Evolutionary conservation across 2,113 vertebrate genomes (phyloP), one percentile per base, ranked within the genome.

Genomic region (Clinocottus analis): DNA sequence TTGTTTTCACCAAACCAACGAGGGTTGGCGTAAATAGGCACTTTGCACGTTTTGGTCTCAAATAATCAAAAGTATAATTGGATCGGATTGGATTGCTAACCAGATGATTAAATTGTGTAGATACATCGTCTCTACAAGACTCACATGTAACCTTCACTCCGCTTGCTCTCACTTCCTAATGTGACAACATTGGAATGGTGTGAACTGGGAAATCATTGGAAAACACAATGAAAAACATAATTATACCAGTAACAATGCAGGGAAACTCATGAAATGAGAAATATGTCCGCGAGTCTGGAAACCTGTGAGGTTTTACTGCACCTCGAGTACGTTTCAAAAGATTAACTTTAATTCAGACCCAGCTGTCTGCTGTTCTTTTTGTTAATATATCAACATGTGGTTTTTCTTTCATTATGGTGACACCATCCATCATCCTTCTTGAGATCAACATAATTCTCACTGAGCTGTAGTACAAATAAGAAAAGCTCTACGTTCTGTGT

Each of bases 361-460:
- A 37, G 58, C 35, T 69, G 47, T 69, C 17, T 2, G 45, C 13
- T 37, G 51, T 21, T 17, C 33, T 56, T 59, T 47, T 45, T 35
- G 43, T 72, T 37, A 31, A 31, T 21, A 21, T 19, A 43, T 58
- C n/a, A 71, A 21, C 47, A 65, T 45, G 53, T 51, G 39, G 3
- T n/a, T 9, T 74, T 68, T 55, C 4, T 68, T 61, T 29, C n/a
- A 68, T 45, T 29, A 29, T 70, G 11, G n/a, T 14, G 13, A 10
- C 3, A 19, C 13, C 6, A 13, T 13, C 17, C 8, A 19, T 49
- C 17, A 63, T 75, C 37, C 55, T 33, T 11, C 23, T 7, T 35
- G 2, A 45, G 55, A 78, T 37, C 35, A 17, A 53, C 73, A 53
- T 49, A 35, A 45, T 56, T 61, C 7, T 60, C 27, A 37, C 60